Percentiles rank a stretch among this genome's conserved stretches.
Evolutionary conservation across 2,113 vertebrate genomes (phyloP).

Genomic region (Emydura subglobosa): DNA sequence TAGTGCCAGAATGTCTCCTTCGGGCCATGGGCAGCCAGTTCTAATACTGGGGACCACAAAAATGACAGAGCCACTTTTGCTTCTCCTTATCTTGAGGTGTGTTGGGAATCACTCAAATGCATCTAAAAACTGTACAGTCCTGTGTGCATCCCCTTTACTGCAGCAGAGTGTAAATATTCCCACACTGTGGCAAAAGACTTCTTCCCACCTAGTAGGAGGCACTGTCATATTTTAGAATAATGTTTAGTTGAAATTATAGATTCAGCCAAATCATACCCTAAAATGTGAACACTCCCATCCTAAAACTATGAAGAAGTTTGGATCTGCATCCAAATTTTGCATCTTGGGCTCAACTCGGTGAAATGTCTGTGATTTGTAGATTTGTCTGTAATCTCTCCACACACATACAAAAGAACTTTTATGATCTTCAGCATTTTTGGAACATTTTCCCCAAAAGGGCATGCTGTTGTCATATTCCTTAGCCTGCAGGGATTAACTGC

Average conservation of each 20-base stretch:
- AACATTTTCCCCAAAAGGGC: not conserved
- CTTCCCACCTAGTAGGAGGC: conserved; percentile 21
- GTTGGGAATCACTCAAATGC: not conserved
- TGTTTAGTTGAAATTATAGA: not conserved
- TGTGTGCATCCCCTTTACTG: not conserved
- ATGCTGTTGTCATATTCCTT: not conserved
- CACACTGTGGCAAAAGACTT: not conserved
- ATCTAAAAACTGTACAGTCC: not conserved
- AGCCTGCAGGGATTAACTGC: not conserved
- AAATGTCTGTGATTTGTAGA: not conserved
- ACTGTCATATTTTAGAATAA: conserved; percentile 25
- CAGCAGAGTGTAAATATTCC: not conserved
- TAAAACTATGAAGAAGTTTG: not conserved
- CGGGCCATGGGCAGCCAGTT: too few species aligned
- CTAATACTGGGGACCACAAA: too few species aligned
- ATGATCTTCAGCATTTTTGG: not conserved
- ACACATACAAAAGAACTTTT: not conserved
- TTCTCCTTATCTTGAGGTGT: not conserved
- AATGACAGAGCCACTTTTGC: not conserved
- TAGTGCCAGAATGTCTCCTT: not conserved
- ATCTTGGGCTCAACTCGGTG: not conserved
- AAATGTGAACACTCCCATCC: not conserved
- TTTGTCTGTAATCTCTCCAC: not conserved
- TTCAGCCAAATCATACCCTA: not conserved
- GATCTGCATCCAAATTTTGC: not conserved